Conservation (phyloP, 2,888 invertebrate species). For the Caenorhabditis sp. region DNA sequence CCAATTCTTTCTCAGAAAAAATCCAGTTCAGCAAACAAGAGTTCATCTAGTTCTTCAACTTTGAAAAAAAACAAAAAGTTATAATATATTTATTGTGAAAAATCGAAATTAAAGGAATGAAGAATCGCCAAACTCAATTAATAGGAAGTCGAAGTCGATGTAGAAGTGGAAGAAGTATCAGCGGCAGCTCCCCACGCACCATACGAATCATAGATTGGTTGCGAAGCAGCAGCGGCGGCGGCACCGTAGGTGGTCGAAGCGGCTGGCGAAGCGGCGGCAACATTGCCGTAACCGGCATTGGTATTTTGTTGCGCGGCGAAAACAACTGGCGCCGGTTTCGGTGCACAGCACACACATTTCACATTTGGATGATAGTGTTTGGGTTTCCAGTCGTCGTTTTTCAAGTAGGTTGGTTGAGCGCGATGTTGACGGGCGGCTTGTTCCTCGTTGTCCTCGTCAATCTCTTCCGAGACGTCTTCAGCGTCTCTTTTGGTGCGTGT, state of each 20-base stretch:
- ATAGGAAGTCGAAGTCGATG: conserved; percentile 10
- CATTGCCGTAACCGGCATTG: not conserved
- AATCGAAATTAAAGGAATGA: not conserved
- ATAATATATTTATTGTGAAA: not conserved
- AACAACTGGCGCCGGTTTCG: conserved; percentile 15
- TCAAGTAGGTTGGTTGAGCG: conserved; percentile 33
- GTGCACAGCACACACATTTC: conserved; percentile 57
- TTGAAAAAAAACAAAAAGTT: no score
- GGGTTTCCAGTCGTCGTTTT: conserved; percentile 33
- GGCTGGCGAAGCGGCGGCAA: conserved; percentile 1
- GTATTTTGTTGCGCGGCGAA: not conserved
- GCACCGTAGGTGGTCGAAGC: not conserved
- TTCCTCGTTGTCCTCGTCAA: conserved; percentile 13
- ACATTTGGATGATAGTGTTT: conserved; percentile 35
- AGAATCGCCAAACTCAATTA: not conserved
- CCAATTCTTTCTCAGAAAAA: no score
- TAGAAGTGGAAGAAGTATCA: not conserved
- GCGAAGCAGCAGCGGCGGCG: not conserved
- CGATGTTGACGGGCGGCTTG: conserved; percentile 6
- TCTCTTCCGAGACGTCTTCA: conserved; percentile 9
- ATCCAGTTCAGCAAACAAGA: no score
- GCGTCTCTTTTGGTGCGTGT: not conserved
- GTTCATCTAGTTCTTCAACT: no score
- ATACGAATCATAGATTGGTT: not conserved
- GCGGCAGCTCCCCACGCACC: conserved; percentile 28